Conservation (phyloP, 1,140 invertebrate species). For the Brachionus manjavacas region DNA sequence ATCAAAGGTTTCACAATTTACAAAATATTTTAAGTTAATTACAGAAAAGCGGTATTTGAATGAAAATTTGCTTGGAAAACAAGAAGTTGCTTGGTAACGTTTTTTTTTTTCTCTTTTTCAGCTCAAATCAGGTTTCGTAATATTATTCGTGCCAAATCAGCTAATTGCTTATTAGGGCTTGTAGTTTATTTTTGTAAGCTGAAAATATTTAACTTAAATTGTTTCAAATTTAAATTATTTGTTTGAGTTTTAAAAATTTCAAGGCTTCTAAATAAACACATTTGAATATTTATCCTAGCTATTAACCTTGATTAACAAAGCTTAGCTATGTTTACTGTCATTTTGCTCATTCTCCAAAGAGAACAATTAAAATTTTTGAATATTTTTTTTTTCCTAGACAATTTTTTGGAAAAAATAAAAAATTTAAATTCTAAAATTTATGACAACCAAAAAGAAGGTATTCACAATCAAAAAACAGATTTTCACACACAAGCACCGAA, state of each 20-base stretch:
- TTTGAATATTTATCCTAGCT: neutral
- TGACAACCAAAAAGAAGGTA: neutral
- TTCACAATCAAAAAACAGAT: too few species aligned
- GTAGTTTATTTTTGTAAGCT: neutral
- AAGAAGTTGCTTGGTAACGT: slow-evolving; percentile 27
- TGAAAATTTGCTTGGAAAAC: neutral
- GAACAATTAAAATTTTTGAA: neutral
- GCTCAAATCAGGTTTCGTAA: slow-evolving; percentile 3
- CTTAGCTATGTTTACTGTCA: neutral
- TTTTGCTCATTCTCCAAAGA: neutral
- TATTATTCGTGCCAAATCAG: neutral
- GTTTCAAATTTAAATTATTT: neutral
- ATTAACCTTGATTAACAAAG: neutral
- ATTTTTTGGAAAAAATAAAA: neutral
- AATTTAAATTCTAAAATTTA: neutral
- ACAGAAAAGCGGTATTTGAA: neutral
- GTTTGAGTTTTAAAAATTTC: neutral
- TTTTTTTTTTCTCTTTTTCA: neutral
- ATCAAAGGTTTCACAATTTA: neutral
- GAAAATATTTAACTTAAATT: neutral
- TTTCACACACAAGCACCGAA: too few species aligned
- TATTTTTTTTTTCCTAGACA: neutral
- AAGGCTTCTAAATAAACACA: neutral
- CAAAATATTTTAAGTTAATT: neutral
- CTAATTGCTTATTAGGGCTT: slow-evolving; percentile 1